Evolutionary conservation across 2,888 invertebrate species (phyloP).

Genomic region (Lithodes maja): DNA sequence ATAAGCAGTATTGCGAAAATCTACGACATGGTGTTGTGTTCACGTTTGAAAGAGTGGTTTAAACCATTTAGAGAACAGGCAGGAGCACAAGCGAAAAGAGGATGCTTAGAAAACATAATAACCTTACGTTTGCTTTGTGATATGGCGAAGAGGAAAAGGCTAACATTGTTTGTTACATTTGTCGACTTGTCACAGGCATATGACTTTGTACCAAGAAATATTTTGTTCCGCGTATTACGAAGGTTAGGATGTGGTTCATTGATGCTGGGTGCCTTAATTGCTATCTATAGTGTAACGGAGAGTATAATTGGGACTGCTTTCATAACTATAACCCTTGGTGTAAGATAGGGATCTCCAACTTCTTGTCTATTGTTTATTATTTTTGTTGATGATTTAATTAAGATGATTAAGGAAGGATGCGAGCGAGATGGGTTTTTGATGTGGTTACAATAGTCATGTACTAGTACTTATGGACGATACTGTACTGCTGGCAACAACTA

Average conservation of each 20-base stretch:
- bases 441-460: too few relatives aligned
- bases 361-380: slow-evolving; percentile 23
- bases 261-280: slow-evolving; percentile 9
- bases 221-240: not conserved
- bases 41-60: not conserved
- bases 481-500: too few relatives aligned
- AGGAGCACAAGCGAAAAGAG: slow-evolving; percentile 1
- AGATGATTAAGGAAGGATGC: slow-evolving; percentile 16
- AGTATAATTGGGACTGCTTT: slow-evolving; percentile 4
- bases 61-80: slow-evolving; percentile 11
- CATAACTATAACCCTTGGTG: slow-evolving; percentile 16
- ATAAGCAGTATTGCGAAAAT: not conserved
- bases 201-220: not conserved
- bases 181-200: not conserved
- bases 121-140: not conserved
- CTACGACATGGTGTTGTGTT: slow-evolving; percentile 1
- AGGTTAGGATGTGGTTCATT: slow-evolving; percentile 4
- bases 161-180: not conserved
- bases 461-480: too few relatives aligned
- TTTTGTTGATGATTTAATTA: slow-evolving; percentile 22
- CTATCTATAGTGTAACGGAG: slow-evolving; percentile 13
- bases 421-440: slow-evolving; percentile 8
- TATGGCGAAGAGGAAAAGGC: not conserved
- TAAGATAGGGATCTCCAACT: slow-evolving; percentile 9
- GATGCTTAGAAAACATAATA: slow-evolving; percentile 1